Evolutionary conservation across 2,888 invertebrate species (phyloP).

Genomic region (Terebella lapidaria): DNA sequence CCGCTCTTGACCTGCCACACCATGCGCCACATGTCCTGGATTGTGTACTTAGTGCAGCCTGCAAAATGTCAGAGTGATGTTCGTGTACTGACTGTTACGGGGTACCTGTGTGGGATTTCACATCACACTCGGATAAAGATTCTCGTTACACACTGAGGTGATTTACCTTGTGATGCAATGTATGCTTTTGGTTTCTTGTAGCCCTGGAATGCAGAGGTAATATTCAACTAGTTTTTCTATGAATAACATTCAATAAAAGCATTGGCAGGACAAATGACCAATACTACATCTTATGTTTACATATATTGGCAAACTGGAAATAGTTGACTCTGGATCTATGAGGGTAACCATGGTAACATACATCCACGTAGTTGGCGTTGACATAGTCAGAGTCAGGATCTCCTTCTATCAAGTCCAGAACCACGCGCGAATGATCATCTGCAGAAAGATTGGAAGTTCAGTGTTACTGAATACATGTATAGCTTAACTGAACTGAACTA

Average conservation of each 20-base stretch:
- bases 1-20: constrained; percentile 55
- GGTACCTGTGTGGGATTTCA: no score
- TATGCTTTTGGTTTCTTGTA: constrained; percentile 54
- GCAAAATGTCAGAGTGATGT: neutral
- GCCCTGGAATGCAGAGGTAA: constrained; percentile 50
- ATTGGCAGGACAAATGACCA: neutral
- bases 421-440: constrained; percentile 51
- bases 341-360: no score
- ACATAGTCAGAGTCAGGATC: constrained; percentile 48
- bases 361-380: constrained; percentile 52
- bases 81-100: no score
- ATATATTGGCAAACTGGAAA: neutral
- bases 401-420: constrained; percentile 36
- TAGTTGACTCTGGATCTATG: neutral
- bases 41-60: constrained; percentile 55
- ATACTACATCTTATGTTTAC: neutral
- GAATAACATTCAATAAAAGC: neutral
- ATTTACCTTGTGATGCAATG: constrained; percentile 57
- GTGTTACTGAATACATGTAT: neutral
- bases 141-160: no score
- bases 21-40: constrained; percentile 58
- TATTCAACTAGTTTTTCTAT: no score
- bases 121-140: no score
- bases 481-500: neutral
- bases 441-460: constrained; percentile 16